Evolutionary conservation across 2,888 invertebrate genomes (phyloP), one percentile per base, ranked within the genome.

Genomic region (Melolontha melolontha): DNA sequence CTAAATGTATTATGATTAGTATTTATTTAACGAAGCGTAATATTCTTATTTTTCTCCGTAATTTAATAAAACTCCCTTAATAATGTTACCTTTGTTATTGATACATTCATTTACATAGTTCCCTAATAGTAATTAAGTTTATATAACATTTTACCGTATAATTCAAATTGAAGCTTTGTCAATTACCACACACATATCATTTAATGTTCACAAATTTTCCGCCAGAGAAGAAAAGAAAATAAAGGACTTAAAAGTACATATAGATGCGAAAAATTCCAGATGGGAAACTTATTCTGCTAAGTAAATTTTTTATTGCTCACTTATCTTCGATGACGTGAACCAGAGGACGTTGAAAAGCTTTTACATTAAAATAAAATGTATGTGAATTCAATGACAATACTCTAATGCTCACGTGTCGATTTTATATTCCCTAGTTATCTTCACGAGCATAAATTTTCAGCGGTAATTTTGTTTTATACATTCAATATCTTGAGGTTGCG

Each of bases 351-450:
- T 12, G 57, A 42, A 57, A 57, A 42, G 57, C 42, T 57, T 57
- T 57, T 42, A 42, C 57, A 57, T 57, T 57, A 57, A 57, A 57
- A 57, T 41, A 57, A 57, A 57, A 57, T 57, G 27, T 57, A 57
- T 27, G 57, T 42, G 42, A 42, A 42, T 57, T 57, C 57, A 7
- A 57, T 41, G 42, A 57, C 57, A 57, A 57, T 57, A 57, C 42
- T n/a, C 41, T 41, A 11, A 11, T 17, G 49, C 49, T 14, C 17
- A 11, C 14, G 16, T 17, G 10, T 17, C 49, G 10, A 16, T 49
- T 49, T 17, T 4, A 16, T 17, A 17, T 17, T 49, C 11, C 14
- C 16, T 17, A 17, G 49, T 8, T 49, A 11, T 17, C 16, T 16
- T 49, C 49, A 17, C 12, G 16, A 8, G 49, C 17, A 16, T 22